phyloP scores from a whole-genome alignment of 1,140 invertebrate species.

The Drosophila parabipectinata region DNA sequence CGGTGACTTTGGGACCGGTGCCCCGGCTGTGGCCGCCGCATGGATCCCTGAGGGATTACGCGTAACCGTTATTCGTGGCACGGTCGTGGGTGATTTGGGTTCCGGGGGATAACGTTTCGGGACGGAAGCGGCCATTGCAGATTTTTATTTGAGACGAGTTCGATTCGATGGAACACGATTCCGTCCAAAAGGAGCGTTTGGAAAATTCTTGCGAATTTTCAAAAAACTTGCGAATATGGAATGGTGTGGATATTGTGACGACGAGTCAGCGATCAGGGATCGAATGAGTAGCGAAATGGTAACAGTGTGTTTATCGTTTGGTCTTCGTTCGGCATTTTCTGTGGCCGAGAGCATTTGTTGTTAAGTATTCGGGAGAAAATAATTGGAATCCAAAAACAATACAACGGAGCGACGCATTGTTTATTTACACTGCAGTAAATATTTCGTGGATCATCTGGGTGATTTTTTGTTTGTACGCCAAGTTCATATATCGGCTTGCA shows the following conservation, averaged over 20 bases:
- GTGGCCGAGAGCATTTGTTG: slow-evolving; percentile 52
- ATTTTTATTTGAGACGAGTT: neutral
- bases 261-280: slow-evolving; percentile 44
- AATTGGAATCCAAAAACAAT: slow-evolving; percentile 32
- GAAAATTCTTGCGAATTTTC: neutral
- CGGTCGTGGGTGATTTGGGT: neutral
- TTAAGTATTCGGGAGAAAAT: slow-evolving; percentile 51
- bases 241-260: slow-evolving; percentile 30
- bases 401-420: slow-evolving; percentile 15
- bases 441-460: slow-evolving; percentile 12
- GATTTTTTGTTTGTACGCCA: slow-evolving; percentile 3
- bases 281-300: slow-evolving; percentile 47
- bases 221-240: slow-evolving; percentile 3
- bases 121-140: slow-evolving; percentile 3
- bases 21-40: neutral
- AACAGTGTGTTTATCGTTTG: slow-evolving; percentile 16
- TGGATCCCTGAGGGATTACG: neutral
- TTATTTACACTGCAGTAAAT: slow-evolving; percentile 53
- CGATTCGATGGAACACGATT: neutral
- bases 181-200: neutral
- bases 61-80: slow-evolving; percentile 1
- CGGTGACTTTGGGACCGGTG: slow-evolving; percentile 40
- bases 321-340: slow-evolving; percentile 34
- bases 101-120: slow-evolving; percentile 5
- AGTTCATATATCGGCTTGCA: slow-evolving; percentile 24